Conservation (phyloP, 2,888 invertebrate species). For the Hartigia nigra region DNA sequence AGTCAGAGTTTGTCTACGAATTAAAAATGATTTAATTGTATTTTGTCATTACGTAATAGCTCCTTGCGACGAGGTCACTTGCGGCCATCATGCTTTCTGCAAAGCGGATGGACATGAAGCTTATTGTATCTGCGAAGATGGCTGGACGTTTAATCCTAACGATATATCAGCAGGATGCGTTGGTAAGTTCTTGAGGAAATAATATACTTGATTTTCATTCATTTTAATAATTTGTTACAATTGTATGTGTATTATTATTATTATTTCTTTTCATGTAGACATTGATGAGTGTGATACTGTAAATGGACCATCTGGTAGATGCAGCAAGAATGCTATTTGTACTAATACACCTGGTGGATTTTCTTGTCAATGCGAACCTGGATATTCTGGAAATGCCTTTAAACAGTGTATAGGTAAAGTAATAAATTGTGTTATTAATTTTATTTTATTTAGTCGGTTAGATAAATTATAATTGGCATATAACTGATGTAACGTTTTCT, state of each 20-base stretch:
- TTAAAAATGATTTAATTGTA: conserved; percentile 9
- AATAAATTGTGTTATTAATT: background rate
- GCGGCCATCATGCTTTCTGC: conserved; percentile 89
- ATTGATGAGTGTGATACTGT: conserved; percentile 89
- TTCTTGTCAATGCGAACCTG: conserved; percentile 84
- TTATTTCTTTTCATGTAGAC: conserved; percentile 68
- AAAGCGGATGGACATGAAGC: conserved; percentile 90
- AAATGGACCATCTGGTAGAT: conserved; percentile 82
- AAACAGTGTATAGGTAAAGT: conserved; percentile 75
- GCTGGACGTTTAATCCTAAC: conserved; percentile 91
- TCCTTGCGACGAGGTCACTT: conserved; percentile 91
- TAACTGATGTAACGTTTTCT: background rate
- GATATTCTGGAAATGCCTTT: conserved; percentile 87
- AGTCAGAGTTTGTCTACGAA: background rate
- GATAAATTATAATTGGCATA: conserved; percentile 1
- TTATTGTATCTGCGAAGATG: conserved; percentile 92
- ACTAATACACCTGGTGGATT: conserved; percentile 84
- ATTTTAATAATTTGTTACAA: background rate
- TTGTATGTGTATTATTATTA: background rate
- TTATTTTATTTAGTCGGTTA: background rate
- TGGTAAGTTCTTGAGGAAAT: conserved; percentile 61
- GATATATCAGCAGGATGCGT: conserved; percentile 91
- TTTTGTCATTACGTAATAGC: conserved; percentile 65
- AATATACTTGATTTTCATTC: background rate
- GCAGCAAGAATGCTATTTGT: conserved; percentile 86